These are phyloP conservation scores for Orthosia cruda DNA, from an alignment of 2,888 invertebrate species.

Conservation along the genomic window DNA sequence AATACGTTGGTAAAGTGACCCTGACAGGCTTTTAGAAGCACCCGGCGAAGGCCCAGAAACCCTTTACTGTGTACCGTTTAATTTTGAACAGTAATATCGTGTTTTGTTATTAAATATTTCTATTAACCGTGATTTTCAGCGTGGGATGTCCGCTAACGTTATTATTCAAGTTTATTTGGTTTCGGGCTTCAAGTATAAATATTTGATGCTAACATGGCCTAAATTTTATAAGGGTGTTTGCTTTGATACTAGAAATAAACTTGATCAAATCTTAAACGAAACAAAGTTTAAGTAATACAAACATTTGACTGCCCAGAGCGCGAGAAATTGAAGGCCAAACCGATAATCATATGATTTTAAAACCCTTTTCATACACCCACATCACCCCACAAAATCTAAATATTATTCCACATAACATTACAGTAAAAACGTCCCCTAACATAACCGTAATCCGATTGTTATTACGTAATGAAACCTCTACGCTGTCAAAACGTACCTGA, in stretches of 20 bases:
- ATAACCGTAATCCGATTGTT: slow-evolving; percentile 57
- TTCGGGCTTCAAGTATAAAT: slow-evolving; percentile 1
- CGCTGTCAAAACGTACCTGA: slow-evolving; percentile 54
- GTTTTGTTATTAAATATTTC: slow-evolving; percentile 59
- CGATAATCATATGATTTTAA: slow-evolving; percentile 1
- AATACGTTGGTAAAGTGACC: slow-evolving; percentile 70
- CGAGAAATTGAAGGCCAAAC: background rate
- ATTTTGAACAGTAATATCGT: slow-evolving; percentile 58
- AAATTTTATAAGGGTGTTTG: background rate
- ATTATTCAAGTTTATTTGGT: slow-evolving; percentile 38
- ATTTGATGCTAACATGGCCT: background rate
- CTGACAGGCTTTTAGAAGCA: slow-evolving; percentile 77
- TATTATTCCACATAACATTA: slow-evolving; percentile 23
- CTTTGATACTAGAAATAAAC: background rate
- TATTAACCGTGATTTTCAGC: slow-evolving; percentile 49
- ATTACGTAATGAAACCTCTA: slow-evolving; percentile 54
- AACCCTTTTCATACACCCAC: background rate
- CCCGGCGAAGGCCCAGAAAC: slow-evolving; percentile 55
- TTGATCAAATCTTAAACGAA: background rate
- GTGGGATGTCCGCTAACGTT: slow-evolving; percentile 26
- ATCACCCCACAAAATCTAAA: slow-evolving; percentile 20
- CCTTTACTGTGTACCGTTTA: slow-evolving; percentile 54
- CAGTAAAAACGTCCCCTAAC: slow-evolving; percentile 37
- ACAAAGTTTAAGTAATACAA: background rate
- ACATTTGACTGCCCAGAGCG: background rate